phyloP scores from a whole-genome alignment of 2,113 vertebrate genomes.

The Dasyornis broadbenti region DNA sequence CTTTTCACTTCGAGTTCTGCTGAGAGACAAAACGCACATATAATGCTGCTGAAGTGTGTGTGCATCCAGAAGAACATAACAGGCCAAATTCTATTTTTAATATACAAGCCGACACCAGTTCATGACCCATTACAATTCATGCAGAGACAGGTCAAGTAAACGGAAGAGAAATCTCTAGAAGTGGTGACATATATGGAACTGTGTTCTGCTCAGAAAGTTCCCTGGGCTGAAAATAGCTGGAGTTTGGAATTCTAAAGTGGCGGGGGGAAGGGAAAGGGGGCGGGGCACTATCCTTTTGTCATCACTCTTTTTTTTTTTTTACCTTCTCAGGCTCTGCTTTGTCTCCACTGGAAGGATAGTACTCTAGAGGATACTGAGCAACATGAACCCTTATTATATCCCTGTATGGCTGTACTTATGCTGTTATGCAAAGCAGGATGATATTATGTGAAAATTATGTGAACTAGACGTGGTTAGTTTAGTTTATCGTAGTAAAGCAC shows the following conservation, averaged over 20 bases:
- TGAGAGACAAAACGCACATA: not conserved
- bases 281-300: not conserved
- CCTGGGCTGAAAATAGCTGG: not conserved
- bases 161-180: not conserved
- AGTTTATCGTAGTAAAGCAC: not conserved
- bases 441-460: not conserved
- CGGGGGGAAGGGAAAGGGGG: no score
- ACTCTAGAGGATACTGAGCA: not conserved
- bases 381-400: accelerated
- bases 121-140: not conserved
- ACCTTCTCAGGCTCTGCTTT: not conserved
- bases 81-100: constrained; percentile 18
- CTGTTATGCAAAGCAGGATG: not conserved
- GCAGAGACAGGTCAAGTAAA: not conserved
- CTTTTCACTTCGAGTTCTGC: not conserved
- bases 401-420: not conserved
- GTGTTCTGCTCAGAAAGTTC: not conserved
- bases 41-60: not conserved
- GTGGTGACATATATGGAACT: not conserved
- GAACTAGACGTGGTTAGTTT: not conserved
- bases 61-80: not conserved
- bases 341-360: not conserved
- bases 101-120: not conserved
- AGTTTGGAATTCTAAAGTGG: not conserved
- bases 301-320: not conserved